A percentile compares a stretch with the other conserved stretches of the same genome.
Conservation (phyloP, 2,797 vertebrate species). For the Avahi laniger region DNA sequence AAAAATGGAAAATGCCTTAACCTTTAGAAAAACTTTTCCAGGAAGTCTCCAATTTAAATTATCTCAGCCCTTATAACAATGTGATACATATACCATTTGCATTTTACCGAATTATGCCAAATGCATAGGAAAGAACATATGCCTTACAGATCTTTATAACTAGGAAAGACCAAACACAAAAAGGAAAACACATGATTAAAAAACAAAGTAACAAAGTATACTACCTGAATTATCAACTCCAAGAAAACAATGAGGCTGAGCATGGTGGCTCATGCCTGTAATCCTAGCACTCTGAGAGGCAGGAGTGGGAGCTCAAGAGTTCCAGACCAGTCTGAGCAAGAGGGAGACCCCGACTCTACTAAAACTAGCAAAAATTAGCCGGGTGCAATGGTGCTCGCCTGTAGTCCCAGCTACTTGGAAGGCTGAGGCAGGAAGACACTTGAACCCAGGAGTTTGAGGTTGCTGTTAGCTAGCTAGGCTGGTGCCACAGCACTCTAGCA, state of each 20-base stretch:
- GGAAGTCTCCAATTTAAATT: not conserved
- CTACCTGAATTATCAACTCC: not conserved
- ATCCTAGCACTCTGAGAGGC: too few relatives aligned
- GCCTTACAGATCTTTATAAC: not conserved
- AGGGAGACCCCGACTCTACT: too few relatives aligned
- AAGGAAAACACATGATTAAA: not conserved
- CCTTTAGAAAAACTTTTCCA: not conserved
- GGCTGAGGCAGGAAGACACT: too few relatives aligned
- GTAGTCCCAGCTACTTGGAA: too few relatives aligned
- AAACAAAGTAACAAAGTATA: not conserved
- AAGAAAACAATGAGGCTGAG: not conserved
- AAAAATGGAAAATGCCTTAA: conserved; percentile 20
- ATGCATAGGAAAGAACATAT: not conserved
- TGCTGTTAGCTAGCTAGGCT: too few relatives aligned
- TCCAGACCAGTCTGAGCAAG: too few relatives aligned
- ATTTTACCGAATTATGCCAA: conserved; percentile 2
- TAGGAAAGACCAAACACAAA: not conserved
- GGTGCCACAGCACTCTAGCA: too few relatives aligned
- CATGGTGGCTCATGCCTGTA: too few relatives aligned
- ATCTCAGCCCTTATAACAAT: not conserved
- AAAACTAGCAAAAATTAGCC: too few relatives aligned
- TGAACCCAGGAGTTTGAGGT: too few relatives aligned
- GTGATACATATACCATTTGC: not conserved
- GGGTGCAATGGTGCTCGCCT: too few relatives aligned
- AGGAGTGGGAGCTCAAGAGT: too few relatives aligned